Conservation (phyloP, 2,113 vertebrate genomes). For the Acrocephalus kingi region DNA sequence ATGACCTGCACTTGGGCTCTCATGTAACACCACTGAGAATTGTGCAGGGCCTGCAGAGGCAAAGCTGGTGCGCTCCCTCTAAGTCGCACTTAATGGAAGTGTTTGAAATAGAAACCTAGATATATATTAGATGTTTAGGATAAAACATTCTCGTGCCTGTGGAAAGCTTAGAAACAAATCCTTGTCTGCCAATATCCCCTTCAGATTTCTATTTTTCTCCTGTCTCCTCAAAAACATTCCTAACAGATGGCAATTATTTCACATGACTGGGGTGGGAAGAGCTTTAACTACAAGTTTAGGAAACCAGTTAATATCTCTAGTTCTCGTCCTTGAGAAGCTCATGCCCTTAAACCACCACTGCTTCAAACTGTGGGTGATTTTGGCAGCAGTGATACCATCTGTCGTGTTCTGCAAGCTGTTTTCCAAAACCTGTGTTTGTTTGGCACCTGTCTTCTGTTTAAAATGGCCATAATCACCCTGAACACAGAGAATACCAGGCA, state of each 20-base stretch:
- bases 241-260: conserved; percentile 60
- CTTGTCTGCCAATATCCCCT: background rate
- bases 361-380: conserved; percentile 35
- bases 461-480: conserved; percentile 21
- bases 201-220: background rate
- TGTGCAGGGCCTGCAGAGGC: background rate
- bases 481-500: background rate
- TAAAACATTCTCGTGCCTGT: background rate
- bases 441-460: conserved; percentile 37
- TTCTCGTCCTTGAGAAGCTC: conserved; percentile 7
- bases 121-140: background rate
- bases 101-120: background rate
- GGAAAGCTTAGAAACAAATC: background rate
- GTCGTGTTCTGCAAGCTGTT: conserved; percentile 14
- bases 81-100: background rate
- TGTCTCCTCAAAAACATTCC: background rate
- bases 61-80: background rate
- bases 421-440: conserved; percentile 29
- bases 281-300: conserved; percentile 35
- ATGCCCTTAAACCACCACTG: conserved; percentile 7
- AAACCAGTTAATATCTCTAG: conserved; percentile 25
- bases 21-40: background rate
- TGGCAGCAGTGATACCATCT: conserved; percentile 33
- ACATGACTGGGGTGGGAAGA: conserved; percentile 39
- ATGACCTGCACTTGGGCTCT: background rate